These are phyloP conservation scores for Zaprionus africanus DNA, from an alignment of 1,140 invertebrate genomes.

Conservation along the genomic window DNA sequence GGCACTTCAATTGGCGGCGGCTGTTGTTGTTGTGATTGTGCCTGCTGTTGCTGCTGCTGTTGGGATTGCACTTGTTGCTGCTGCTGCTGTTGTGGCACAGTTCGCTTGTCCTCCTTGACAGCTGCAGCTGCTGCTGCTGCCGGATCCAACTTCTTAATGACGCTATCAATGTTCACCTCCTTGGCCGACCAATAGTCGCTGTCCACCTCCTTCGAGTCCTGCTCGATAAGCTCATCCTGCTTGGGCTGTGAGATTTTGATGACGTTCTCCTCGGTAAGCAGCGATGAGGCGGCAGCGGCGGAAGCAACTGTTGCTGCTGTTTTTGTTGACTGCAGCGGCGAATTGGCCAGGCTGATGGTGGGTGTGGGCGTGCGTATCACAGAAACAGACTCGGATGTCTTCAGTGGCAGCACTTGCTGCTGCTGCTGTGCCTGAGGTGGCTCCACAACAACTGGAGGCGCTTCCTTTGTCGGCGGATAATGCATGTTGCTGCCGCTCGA, in stretches of 20 bases:
- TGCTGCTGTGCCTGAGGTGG: background rate
- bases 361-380: conserved; percentile 75
- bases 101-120: conserved; percentile 52
- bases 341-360: conserved; percentile 55
- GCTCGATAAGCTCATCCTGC: conserved; percentile 73
- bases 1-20: conserved; percentile 63
- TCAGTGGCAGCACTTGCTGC: conserved; percentile 24
- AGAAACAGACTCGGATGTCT: conserved; percentile 71
- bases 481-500: conserved; percentile 34
- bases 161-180: conserved; percentile 90
- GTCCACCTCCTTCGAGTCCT: conserved; percentile 87
- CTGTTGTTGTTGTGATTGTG: conserved; percentile 6
- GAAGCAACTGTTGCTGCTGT: conserved; percentile 11
- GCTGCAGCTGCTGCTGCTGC: conserved; percentile 59
- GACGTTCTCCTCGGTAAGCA: conserved; percentile 78
- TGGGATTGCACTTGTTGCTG: conserved; percentile 56
- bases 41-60: conserved; percentile 72
- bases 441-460: conserved; percentile 7
- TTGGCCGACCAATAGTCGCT: conserved; percentile 91
- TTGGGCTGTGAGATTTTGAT: conserved; percentile 83
- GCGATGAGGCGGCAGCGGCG: conserved; percentile 29
- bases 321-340: conserved; percentile 52
- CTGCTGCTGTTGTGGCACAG: conserved; percentile 34
- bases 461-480: conserved; percentile 51
- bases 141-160: conserved; percentile 91